Percentiles rank a stretch among this genome's conserved stretches.
These are phyloP conservation scores for Peromyscus leucopus DNA, from an alignment of 2,113 vertebrate species.

Conservation along the genomic window DNA sequence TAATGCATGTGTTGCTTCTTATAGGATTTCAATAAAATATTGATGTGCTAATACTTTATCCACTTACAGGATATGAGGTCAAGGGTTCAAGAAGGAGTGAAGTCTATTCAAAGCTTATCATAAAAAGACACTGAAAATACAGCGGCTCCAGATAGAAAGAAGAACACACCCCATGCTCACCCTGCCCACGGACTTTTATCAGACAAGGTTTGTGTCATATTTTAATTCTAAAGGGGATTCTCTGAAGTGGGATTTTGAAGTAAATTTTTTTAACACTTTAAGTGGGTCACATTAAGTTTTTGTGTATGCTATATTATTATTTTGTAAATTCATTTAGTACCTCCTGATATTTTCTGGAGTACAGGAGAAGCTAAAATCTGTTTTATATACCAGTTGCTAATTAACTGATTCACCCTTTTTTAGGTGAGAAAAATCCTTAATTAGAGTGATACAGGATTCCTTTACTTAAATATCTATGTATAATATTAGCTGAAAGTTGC, in stretches of 20 bases:
- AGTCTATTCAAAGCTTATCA: conserved; percentile 39
- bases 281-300: not conserved
- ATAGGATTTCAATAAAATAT: conserved; percentile 89
- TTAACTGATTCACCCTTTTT: not conserved
- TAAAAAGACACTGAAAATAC: not conserved
- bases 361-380: not conserved
- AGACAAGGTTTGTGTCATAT: not conserved
- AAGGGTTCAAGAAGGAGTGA: conserved; percentile 27
- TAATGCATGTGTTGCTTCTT: conserved; percentile 83
- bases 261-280: not conserved
- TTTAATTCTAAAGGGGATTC: not conserved
- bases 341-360: not conserved
- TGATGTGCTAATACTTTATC: conserved; percentile 81
- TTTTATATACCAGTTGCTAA: not conserved
- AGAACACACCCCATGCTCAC: not conserved
- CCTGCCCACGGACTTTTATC: not conserved
- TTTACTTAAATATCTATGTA: not conserved
- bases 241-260: not conserved
- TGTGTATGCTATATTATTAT: not conserved
- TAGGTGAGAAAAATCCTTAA: conserved; percentile 28
- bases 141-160: not conserved
- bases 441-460: not conserved
- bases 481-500: not conserved
- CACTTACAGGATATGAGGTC: conserved; percentile 70
- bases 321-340: not conserved